phyloP scores from a whole-genome alignment of 2,888 invertebrate genomes.

The Melinaea marsaeus region DNA sequence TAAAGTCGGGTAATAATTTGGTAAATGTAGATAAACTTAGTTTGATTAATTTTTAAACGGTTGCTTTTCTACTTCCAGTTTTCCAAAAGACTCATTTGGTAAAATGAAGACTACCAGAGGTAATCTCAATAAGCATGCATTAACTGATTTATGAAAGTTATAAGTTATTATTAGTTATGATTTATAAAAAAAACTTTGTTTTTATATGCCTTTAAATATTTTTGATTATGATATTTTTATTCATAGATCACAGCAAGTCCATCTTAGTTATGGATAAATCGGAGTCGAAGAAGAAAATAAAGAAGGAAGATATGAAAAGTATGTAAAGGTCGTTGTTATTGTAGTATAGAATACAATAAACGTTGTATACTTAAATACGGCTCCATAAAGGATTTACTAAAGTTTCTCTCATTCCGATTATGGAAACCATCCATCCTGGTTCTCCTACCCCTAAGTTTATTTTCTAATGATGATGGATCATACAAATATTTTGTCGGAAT shows the following conservation, averaged over 20 bases:
- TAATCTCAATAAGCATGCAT: conserved; percentile 9
- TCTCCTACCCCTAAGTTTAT: too few species aligned
- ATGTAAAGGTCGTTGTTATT: conserved; percentile 10
- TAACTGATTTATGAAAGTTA: too few species aligned
- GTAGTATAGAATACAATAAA: too few species aligned
- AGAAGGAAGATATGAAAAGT: conserved; percentile 61
- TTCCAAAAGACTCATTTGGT: conserved; percentile 2
- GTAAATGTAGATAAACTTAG: not conserved
- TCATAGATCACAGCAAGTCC: conserved; percentile 46
- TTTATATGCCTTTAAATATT: not conserved
- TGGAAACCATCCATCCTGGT: too few species aligned
- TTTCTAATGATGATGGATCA: too few species aligned
- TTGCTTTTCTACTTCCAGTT: conserved; percentile 10
- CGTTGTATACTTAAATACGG: too few species aligned
- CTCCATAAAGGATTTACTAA: too few species aligned
- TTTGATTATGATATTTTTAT: conserved; percentile 4
- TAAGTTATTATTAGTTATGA: too few species aligned
- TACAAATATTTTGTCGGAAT: too few species aligned
- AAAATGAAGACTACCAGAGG: conserved; percentile 27
- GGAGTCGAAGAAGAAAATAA: conserved; percentile 59
- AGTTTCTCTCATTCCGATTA: too few species aligned
- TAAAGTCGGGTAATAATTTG: conserved; percentile 36
- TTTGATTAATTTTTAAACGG: too few species aligned
- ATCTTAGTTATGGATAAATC: conserved; percentile 38
- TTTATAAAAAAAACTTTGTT: not conserved